Evolutionary conservation across 1,140 invertebrate species (phyloP).

Genomic region (Heliconius eleuchia): DNA sequence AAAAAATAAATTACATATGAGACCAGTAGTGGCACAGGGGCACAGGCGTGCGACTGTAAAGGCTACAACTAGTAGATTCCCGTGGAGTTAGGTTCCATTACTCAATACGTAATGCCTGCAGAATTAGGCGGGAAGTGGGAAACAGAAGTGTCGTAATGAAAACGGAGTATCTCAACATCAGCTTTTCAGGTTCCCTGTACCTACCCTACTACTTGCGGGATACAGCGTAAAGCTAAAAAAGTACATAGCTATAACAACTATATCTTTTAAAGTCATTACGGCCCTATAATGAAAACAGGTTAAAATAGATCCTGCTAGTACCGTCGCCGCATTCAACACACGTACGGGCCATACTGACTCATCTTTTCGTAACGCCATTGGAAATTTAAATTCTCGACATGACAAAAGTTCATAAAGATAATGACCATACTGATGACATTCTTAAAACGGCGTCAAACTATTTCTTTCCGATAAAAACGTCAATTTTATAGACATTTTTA

Average conservation of each 20-base stretch:
- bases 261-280: slow-evolving; percentile 20
- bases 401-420: slow-evolving; percentile 19
- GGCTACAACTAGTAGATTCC: too few species aligned
- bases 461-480: slow-evolving; percentile 8
- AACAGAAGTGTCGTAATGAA: too few species aligned
- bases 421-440: slow-evolving; percentile 21
- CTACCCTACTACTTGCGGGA: too few species aligned
- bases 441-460: slow-evolving; percentile 8
- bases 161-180: too few species aligned
- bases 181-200: too few species aligned
- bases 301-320: slow-evolving; percentile 39
- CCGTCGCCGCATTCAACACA: slow-evolving; percentile 54
- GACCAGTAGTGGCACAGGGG: too few species aligned
- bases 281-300: slow-evolving; percentile 36
- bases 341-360: slow-evolving; percentile 56
- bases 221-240: neutral
- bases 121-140: too few species aligned
- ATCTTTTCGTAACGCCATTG: slow-evolving; percentile 47
- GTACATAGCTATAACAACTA: neutral
- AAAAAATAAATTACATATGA: too few species aligned
- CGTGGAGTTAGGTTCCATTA: too few species aligned
- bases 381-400: slow-evolving; percentile 56
- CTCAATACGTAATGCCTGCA: too few species aligned
- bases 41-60: too few species aligned
- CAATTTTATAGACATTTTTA: slow-evolving; percentile 4